Base-by-base conservation (phyloP, 1,140 invertebrate genomes). In the Drosophila lacertosa region DNA sequence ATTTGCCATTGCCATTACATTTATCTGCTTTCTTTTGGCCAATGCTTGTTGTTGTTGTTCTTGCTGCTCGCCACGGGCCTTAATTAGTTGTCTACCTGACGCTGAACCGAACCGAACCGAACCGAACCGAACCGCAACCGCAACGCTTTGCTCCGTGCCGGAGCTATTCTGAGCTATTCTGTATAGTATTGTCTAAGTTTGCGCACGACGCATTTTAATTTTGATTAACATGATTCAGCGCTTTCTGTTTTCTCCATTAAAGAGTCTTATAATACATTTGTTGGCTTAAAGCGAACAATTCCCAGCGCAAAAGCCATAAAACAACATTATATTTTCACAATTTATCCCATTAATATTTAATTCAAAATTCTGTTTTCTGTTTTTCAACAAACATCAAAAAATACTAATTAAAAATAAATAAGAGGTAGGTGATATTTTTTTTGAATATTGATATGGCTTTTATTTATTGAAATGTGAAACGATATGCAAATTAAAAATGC, bases 181-280 rank as follows among this genome's bases (percentile, higher is more conserved):
- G 2, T 15, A n/a, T 20, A 29, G 7, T 42, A 22, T 22, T 60
- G 16, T 22, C 16, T 13, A 50, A 62, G 51, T 57, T 69, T 42
- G 6, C 42, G 40, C 67, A 35, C 47, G 54, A 32, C 35, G 58
- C 65, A 63, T 68, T 68, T 76, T 77, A 77, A 82, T 77, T 82
- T 82, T 75, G 58, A 74, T 81, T 74, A 67, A 63, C 57, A 74
- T 77, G 74, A 82, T 24, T 83, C 74, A 66, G 78, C 70, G 44
- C 16, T 51, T 51, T 32, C 60, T 20, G 9, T 13, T 37, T 26
- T 10, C n/a, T 55, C n/a, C 16, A 4, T 3, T 6, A 10, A 1
- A 16, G 7, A 29, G 7, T 7, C 22, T 0, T 13, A 24, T 32
- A 59, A 29, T 16, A 48, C 2, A 47, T 35, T 55, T 24, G 20